phyloP scores from a whole-genome alignment of 2,888 invertebrate genomes.

The Archaeoteleia sp. region DNA sequence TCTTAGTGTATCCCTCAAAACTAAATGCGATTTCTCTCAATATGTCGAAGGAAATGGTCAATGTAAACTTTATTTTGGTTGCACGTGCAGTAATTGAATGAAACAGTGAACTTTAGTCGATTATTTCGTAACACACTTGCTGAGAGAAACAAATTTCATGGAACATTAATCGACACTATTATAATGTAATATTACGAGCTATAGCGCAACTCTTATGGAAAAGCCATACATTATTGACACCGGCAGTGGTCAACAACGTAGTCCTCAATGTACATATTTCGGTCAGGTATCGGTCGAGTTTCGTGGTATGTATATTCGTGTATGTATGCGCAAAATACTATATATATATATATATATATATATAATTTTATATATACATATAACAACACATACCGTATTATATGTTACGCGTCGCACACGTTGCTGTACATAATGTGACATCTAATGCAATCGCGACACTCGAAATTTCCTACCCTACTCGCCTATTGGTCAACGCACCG shows the following conservation, averaged over 20 bases:
- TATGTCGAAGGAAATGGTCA: constrained; percentile 25
- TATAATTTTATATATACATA: constrained; percentile 29
- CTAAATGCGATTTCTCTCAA: no score
- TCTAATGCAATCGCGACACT: constrained; percentile 39
- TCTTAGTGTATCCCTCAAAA: no score
- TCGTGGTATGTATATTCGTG: constrained; percentile 37
- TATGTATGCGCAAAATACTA: constrained; percentile 36
- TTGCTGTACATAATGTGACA: constrained; percentile 47
- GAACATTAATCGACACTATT: constrained; percentile 46
- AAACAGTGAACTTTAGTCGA: constrained; percentile 27
- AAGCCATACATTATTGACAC: constrained; percentile 45
- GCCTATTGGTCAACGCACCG: constrained; percentile 20
- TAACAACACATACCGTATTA: constrained; percentile 38
- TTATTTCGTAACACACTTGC: constrained; percentile 41
- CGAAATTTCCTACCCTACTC: constrained; percentile 26
- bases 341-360: constrained; percentile 42
- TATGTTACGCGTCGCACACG: constrained; percentile 21
- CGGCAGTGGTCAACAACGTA: constrained; percentile 55
- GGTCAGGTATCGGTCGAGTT: constrained; percentile 57
- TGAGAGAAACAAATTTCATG: constrained; percentile 37
- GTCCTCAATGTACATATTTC: constrained; percentile 56
- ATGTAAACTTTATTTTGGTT: constrained; percentile 35
- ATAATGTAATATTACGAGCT: constrained; percentile 35
- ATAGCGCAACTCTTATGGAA: constrained; percentile 43
- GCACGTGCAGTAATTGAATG: constrained; percentile 30